Conservation (phyloP, 2,113 vertebrate genomes). For the Nansenia antarctica region DNA sequence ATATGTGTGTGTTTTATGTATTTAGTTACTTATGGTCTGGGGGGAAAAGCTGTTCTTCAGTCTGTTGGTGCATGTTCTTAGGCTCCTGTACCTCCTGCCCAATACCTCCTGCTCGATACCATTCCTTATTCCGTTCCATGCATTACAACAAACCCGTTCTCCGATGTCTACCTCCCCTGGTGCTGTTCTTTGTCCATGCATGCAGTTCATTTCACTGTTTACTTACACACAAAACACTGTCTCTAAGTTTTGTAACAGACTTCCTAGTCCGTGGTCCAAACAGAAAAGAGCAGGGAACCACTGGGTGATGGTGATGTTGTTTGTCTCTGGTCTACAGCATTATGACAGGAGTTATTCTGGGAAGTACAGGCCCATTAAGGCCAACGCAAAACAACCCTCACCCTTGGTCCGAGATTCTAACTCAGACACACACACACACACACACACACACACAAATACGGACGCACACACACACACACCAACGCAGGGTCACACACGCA, state of each 20-base stretch:
- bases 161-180: no score
- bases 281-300: neutral
- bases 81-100: no score
- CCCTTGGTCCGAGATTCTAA: neutral
- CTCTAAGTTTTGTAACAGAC: neutral
- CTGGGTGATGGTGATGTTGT: neutral
- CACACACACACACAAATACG: constrained; percentile 6
- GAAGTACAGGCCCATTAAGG: neutral
- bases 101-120: no score
- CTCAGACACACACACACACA: neutral
- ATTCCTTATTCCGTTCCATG: no score
- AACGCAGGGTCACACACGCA: neutral
- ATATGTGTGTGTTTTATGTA: no score
- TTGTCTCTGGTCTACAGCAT: neutral
- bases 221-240: no score
- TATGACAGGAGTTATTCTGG: neutral
- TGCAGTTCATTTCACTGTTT: no score
- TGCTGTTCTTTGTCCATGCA: no score
- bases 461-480: constrained; percentile 4
- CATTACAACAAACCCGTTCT: no score
- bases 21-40: no score
- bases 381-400: neutral
- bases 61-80: no score
- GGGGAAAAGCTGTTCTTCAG: no score
- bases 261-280: neutral